Evolutionary conservation across 1,140 invertebrate species (phyloP), one percentile per base, ranked within the genome.

Genomic region (Lepidostoma basale): DNA sequence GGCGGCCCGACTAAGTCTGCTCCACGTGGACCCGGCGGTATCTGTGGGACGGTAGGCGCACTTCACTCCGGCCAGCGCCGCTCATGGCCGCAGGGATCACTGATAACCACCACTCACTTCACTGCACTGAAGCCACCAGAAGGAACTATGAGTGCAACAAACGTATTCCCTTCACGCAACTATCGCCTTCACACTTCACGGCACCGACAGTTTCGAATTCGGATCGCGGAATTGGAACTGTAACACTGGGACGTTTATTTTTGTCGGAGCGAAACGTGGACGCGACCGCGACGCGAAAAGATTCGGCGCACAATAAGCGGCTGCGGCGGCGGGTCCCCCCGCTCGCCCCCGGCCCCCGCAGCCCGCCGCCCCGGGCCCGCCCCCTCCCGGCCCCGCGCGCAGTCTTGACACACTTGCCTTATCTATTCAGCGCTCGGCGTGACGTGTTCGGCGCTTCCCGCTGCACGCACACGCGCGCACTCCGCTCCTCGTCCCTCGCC

Each of bases 371-470:
- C 28, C 28, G 1, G 30, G 4, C 25, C 49, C 49, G 36, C 47
- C 25, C 22, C 26, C 12, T 33, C 39, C 39, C 14, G 58, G 66
- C 66, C 59, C 66, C 66, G 58, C 66, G 58, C 66, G 58, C 66
- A 68, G 66, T 68, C 66, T 68, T 68, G 66, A 68, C 66, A 68
- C 66, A 68, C 56, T 68, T 68, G 59, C 66, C 66, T 68, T 68
- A 68, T 68, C 66, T 68, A 62, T 68, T 62, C 66, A 44, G 66
- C 66, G 33, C 47, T 54, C 14, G 22, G 20, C 23, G 66, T 62
- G 58, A 62, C 59, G 66, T 44, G 56, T 16, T 16, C 18, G 14
- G 12, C 18, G 62, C 47, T 52, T 39, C 30, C 62, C 26, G 62
- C 62, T 60, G 40, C 62, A 39, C 28, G 49, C 42, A n/a, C 22